Conservation (phyloP, 2,888 invertebrate genomes). For the Eustalomyia histrio region DNA sequence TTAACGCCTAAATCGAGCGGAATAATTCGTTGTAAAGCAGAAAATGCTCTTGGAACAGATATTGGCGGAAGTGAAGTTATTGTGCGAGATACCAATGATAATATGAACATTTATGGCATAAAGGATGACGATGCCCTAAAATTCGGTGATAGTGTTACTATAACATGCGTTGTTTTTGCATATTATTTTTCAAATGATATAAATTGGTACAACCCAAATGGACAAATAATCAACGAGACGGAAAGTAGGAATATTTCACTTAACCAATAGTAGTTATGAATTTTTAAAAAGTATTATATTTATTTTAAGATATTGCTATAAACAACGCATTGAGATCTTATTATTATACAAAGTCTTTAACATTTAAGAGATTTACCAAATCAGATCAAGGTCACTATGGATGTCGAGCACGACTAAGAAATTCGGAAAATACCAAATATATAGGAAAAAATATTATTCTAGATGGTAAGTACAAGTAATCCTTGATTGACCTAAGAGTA, state of each 20-base stretch:
- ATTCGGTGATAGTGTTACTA: conserved; percentile 81
- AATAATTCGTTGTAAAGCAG: conserved; percentile 79
- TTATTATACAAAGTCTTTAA: conserved; percentile 76
- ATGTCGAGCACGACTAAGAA: conserved; percentile 73
- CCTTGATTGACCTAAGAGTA: too few relatives aligned
- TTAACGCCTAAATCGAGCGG: conserved; percentile 79
- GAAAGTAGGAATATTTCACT: conserved; percentile 41
- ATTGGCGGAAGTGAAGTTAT: conserved; percentile 72
- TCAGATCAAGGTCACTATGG: conserved; percentile 78
- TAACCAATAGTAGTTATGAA: neutral
- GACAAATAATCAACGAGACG: conserved; percentile 67
- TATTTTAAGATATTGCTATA: conserved; percentile 68
- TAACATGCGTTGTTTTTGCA: conserved; percentile 83
- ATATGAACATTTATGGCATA: conserved; percentile 79
- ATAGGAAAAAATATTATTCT: too few relatives aligned
- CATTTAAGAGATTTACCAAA: conserved; percentile 75
- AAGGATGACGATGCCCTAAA: conserved; percentile 79
- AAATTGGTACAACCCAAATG: conserved; percentile 80
- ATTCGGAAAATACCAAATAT: neutral
- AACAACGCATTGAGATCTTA: conserved; percentile 70
- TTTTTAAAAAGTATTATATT: too few relatives aligned
- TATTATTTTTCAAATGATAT: conserved; percentile 81
- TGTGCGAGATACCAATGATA: conserved; percentile 75
- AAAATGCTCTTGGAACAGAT: conserved; percentile 76
- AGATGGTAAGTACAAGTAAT: too few relatives aligned